Evolutionary conservation across 2,113 vertebrate species (phyloP), one percentile per base, ranked within the genome.

Genomic region (Xiphophorus hellerii): DNA sequence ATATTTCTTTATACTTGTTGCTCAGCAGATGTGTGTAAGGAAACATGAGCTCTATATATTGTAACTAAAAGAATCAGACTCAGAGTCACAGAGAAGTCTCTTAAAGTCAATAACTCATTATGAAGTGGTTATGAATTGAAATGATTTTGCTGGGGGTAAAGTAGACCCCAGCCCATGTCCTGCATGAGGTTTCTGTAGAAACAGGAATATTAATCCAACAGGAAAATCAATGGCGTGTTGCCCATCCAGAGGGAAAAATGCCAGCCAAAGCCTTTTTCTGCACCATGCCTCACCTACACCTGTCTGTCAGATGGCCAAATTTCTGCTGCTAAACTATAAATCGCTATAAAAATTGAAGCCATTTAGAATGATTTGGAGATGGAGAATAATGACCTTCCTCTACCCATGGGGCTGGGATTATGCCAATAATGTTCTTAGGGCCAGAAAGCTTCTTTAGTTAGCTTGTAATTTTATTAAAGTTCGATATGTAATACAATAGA

Each of bases 21-120:
- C 51, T 60, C 67, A 61, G 60, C 42, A 84, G 77, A 73, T 77
- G 78, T 82, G 66, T 80, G 81, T 84, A 77, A 12, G 67, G 72
- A 80, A 62, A 61, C 64, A 13, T 42, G 60, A 68, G 60, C 74
- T 81, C 33, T 75, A 42, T 70, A 39, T 73, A 71, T 82, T 63
- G 65, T 80, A 74, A 80, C 82, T 74, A 78, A 83, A 90, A 71
- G 31, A 68, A 82, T 83, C 44, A 92, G 82, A 88, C 77, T 86
- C 63, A 78, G 76, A 89, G 84, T 44, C 71, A 78, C 83, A 84
- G 83, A 78, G 76, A 74, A 66, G 66, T 67, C 74, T 91, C 84
- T 75, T 39, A 62, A 12, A 87, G 92, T 94, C 93, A 93, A 92
- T 94, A 94, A 91, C 90, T 94, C 88, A 94, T 93, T 93, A 93